These are phyloP conservation scores for Conus betulinus DNA, from an alignment of 1,140 invertebrate genomes.

Conservation along the genomic window DNA sequence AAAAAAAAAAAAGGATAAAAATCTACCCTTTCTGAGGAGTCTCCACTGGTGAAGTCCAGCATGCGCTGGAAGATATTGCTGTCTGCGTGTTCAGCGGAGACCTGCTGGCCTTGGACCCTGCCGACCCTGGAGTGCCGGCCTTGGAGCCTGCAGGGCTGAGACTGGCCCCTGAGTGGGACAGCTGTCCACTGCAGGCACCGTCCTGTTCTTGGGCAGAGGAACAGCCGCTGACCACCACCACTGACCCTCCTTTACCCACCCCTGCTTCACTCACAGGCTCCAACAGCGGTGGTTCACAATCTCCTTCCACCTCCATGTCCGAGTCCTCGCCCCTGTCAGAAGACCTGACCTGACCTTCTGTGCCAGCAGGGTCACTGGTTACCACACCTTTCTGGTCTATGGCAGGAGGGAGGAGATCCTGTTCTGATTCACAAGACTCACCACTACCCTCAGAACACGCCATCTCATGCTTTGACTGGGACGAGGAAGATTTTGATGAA, in stretches of 20 bases:
- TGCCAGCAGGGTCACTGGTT: background rate
- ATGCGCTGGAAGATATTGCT: constrained; percentile 35
- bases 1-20: no score
- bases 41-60: constrained; percentile 19
- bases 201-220: background rate
- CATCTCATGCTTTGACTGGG: background rate
- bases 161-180: background rate
- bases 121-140: background rate
- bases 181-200: background rate
- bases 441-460: background rate
- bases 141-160: background rate
- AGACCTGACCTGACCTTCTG: background rate
- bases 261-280: background rate
- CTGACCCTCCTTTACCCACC: background rate
- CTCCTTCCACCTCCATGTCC: background rate
- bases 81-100: constrained; percentile 29
- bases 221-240: background rate
- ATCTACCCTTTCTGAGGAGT: background rate
- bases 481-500: background rate
- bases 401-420: background rate
- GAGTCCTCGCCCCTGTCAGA: background rate
- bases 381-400: background rate
- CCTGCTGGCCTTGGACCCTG: background rate
- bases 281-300: background rate
- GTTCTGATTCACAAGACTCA: background rate